Conservation (phyloP, 2,113 vertebrate species). For the Pungitius pungitius region DNA sequence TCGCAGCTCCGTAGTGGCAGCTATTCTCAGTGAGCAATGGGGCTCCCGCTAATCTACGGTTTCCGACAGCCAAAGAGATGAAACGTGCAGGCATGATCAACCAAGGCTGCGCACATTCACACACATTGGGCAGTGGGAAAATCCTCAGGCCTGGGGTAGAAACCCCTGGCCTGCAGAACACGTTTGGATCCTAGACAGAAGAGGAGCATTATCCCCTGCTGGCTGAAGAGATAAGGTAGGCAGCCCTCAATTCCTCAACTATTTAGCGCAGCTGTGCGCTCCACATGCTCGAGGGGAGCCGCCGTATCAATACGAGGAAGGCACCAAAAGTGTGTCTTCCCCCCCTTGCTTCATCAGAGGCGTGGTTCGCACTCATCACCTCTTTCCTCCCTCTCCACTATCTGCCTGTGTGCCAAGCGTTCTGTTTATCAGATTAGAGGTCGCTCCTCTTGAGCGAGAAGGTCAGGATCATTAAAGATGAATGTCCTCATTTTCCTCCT, state of each 20-base stretch:
- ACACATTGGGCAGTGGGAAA: slow-evolving; percentile 44
- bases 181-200: slow-evolving; percentile 63
- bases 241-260: slow-evolving; percentile 48
- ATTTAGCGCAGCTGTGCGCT: slow-evolving; percentile 57
- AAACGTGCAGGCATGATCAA: slow-evolving; percentile 56
- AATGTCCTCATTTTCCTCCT: slow-evolving; percentile 64
- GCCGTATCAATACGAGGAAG: slow-evolving; percentile 15
- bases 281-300: slow-evolving; percentile 26
- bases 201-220: slow-evolving; percentile 69
- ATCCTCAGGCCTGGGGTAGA: slow-evolving; percentile 54
- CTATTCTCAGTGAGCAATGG: slow-evolving; percentile 41
- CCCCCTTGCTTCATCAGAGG: slow-evolving; percentile 27
- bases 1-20: slow-evolving; percentile 40
- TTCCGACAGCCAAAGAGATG: slow-evolving; percentile 48
- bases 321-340: too few relatives aligned
- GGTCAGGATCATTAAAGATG: slow-evolving; percentile 77
- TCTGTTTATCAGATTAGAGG: slow-evolving; percentile 67
- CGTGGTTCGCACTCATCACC: slow-evolving; percentile 27
- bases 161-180: slow-evolving; percentile 29
- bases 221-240: slow-evolving; percentile 74
- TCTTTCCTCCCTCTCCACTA: slow-evolving; percentile 24
- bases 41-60: slow-evolving; percentile 38
- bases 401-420: slow-evolving; percentile 27
- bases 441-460: slow-evolving; percentile 57
- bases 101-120: slow-evolving; percentile 31